Evolutionary conservation across 2,797 vertebrate genomes (phyloP), one percentile per base, ranked within the genome.

Genomic region (Sebastiscus albofasciatus): DNA sequence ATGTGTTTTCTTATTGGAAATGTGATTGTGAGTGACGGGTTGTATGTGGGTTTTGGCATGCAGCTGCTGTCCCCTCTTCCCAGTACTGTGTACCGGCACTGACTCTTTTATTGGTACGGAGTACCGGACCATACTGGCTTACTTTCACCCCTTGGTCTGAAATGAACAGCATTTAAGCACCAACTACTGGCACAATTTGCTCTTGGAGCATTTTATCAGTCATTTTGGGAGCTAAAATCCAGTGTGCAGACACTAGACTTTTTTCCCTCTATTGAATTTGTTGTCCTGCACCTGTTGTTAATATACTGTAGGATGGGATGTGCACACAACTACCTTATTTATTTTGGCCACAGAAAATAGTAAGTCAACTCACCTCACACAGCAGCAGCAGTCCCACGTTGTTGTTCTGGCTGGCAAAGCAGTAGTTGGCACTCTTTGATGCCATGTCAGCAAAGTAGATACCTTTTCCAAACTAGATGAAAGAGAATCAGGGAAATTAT

Each of bases 381-480:
- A 98, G 93, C 6, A 98, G 90, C 70, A 98, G 89, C 39, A 98
- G 91, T 1, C 97, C 97, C 0, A 85, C 65, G 4, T 96, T 86
- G 79, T 94, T 96, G 74, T 94, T 89, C 71, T 88, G 95, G 60
- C 77, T 96, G 70, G 97, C 89, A 59, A 97, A 98, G 88, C 97
- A 98, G 92, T 98, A 98, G 93, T 98, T 98, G 84, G 97, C 97
- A 55, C 97, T 98, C 88, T 98, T 98, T 39, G 97, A 98, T 1
- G 97, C 97, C 97, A 98, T 97, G 91, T 98, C 97, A 4, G 97
- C 97, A 85, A 98, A 98, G 87, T 98, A 98, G 92, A 98, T 96
- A 1, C 97, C 97, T 94, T 98, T 98, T 42, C 97, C 97, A 83
- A 98, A 98, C 97, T 98, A 88, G 56, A 77, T 12, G 68, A 75